phyloP scores from a whole-genome alignment of 2,113 vertebrate genomes.

The Amblyopsis rosae region DNA sequence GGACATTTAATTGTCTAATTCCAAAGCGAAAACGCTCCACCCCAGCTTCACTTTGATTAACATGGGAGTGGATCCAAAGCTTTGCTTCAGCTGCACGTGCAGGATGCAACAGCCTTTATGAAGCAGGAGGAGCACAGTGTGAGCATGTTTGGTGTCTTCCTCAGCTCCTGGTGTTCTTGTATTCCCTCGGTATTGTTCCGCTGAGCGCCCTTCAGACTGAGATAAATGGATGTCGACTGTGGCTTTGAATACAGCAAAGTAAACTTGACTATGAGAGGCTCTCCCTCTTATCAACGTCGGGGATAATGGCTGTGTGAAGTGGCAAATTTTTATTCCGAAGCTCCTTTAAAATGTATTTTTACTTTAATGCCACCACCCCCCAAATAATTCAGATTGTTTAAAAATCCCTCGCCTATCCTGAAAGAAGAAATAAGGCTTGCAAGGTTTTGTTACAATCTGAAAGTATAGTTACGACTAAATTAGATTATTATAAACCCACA shows the following conservation, averaged over 20 bases:
- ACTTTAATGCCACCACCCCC: too few species aligned
- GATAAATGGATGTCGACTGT: constrained; percentile 40
- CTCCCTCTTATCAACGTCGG: constrained; percentile 1
- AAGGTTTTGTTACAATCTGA: too few species aligned
- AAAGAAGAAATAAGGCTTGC: too few species aligned
- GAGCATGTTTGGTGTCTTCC: neutral
- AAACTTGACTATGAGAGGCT: constrained; percentile 25
- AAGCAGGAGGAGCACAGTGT: neutral
- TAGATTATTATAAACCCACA: constrained; percentile 26
- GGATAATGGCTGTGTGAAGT: constrained; percentile 10
- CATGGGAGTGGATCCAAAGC: too few species aligned
- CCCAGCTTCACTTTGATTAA: too few species aligned
- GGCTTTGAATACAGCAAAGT: constrained; percentile 43
- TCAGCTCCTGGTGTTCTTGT: constrained; percentile 2
- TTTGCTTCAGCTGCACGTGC: too few species aligned
- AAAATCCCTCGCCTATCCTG: too few species aligned
- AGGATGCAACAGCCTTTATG: neutral
- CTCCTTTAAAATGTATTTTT: too few species aligned
- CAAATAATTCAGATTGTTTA: neutral
- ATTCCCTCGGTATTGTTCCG: constrained; percentile 26
- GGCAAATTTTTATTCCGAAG: constrained; percentile 20
- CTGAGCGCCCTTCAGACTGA: constrained; percentile 30
- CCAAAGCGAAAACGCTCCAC: too few species aligned
- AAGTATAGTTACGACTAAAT: constrained; percentile 6
- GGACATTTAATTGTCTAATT: too few species aligned